Evolutionary conservation across 2,797 vertebrate species (phyloP).

Genomic region (Thunnus albacares): DNA sequence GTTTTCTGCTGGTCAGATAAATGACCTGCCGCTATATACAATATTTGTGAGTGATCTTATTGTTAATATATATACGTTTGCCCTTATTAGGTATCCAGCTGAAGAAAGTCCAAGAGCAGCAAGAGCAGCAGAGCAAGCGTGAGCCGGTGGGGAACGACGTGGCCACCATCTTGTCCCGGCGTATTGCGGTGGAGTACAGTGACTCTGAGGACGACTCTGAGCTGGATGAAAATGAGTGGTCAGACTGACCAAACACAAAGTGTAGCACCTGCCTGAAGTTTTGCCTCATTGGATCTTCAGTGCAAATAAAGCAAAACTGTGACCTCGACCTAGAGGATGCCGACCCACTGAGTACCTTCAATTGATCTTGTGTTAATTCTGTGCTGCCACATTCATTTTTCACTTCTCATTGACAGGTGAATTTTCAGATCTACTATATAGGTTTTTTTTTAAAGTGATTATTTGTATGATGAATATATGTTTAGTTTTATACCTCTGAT

Average conservation of each 20-base stretch:
- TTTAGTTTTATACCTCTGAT: constrained; percentile 10
- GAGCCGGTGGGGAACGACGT: constrained; percentile 95
- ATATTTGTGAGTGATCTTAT: neutral
- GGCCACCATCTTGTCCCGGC: constrained; percentile 95
- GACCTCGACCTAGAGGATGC: constrained; percentile 48
- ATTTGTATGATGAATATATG: neutral
- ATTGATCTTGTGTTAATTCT: neutral
- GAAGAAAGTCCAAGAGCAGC: constrained; percentile 96
- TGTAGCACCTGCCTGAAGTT: neutral
- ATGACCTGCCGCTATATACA: neutral
- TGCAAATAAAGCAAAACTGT: neutral
- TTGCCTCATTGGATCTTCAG: neutral
- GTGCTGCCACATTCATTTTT: constrained; percentile 5
- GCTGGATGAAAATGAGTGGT: constrained; percentile 95
- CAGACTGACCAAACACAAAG: constrained; percentile 84
- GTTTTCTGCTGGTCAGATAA: constrained; percentile 5
- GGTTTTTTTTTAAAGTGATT: neutral
- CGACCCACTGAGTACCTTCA: neutral
- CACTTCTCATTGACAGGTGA: neutral
- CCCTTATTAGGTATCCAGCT: constrained; percentile 91
- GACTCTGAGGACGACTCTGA: constrained; percentile 96
- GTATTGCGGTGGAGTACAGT: constrained; percentile 96
- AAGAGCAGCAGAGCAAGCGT: constrained; percentile 93
- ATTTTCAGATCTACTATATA: neutral
- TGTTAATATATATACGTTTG: constrained; percentile 25